Evolutionary conservation across 2,888 invertebrate genomes (phyloP).

Genomic region (Syrphus vitripennis): DNA sequence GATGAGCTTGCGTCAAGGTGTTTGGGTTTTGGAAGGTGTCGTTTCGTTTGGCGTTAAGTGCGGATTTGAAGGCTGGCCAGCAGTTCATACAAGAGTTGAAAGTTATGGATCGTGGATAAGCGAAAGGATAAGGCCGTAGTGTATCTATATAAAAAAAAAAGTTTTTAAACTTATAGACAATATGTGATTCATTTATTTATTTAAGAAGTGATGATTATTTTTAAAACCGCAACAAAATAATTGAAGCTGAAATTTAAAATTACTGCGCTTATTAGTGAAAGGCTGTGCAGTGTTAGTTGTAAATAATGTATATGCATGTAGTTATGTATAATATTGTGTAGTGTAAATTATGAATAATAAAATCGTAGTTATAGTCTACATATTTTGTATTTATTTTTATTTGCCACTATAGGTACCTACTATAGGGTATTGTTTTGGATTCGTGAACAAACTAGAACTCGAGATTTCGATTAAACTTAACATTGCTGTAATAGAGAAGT

Average conservation of each 20-base stretch:
- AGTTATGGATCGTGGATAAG: constrained; percentile 83
- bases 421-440: no score
- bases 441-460: no score
- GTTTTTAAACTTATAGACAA: constrained; percentile 34
- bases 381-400: background rate
- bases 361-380: background rate
- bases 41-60: constrained; percentile 87
- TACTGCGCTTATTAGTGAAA: background rate
- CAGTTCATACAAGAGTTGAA: constrained; percentile 86
- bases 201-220: constrained; percentile 35
- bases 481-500: no score
- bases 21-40: constrained; percentile 85
- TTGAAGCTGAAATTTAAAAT: background rate
- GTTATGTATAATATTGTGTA: background rate
- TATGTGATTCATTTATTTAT: constrained; percentile 59
- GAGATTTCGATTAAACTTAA: no score
- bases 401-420: no score
- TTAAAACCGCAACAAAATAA: background rate
- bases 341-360: background rate
- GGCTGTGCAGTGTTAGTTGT: background rate
- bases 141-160: background rate
- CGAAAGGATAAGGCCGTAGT: constrained; percentile 35
- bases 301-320: background rate
- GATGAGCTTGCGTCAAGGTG: constrained; percentile 83
- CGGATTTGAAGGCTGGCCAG: constrained; percentile 85